Evolutionary conservation across 2,888 invertebrate species (phyloP).

Genomic region (Lagria hirta): DNA sequence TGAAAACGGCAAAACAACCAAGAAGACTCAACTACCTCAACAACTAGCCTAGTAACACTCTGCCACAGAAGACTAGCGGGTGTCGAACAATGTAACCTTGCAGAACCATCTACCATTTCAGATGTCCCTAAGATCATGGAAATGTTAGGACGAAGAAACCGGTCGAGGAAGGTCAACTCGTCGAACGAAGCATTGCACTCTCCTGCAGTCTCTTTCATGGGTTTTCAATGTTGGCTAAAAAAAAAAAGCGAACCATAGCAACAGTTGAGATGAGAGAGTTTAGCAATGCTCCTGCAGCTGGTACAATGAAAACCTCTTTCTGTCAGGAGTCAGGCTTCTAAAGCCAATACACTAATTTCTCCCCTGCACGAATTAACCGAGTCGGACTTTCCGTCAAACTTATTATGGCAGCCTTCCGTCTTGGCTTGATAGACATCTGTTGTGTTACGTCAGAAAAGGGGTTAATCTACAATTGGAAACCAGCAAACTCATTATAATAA

Average conservation of each 20-base stretch:
- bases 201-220: constrained; percentile 12
- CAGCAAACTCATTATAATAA: too few species aligned
- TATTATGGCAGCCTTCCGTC: too few species aligned
- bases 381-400: too few species aligned
- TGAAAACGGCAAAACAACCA: too few species aligned
- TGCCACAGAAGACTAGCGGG: constrained; percentile 17
- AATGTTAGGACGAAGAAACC: constrained; percentile 24
- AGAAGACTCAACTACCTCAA: too few species aligned
- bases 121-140: constrained; percentile 12
- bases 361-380: too few species aligned
- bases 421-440: too few species aligned
- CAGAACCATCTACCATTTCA: constrained; percentile 11
- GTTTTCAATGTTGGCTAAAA: constrained; percentile 7
- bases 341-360: too few species aligned
- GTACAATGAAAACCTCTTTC: not conserved
- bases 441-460: too few species aligned
- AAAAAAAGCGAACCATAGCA: constrained; percentile 8
- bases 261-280: constrained; percentile 1
- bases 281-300: not conserved
- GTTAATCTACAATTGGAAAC: too few species aligned
- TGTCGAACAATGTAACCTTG: constrained; percentile 15
- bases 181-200: constrained; percentile 20
- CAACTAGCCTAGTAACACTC: constrained; percentile 23
- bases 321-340: too few species aligned
- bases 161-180: constrained; percentile 26